phyloP scores from a whole-genome alignment of 2,888 invertebrate genomes.

The Coelopa pilipes region DNA sequence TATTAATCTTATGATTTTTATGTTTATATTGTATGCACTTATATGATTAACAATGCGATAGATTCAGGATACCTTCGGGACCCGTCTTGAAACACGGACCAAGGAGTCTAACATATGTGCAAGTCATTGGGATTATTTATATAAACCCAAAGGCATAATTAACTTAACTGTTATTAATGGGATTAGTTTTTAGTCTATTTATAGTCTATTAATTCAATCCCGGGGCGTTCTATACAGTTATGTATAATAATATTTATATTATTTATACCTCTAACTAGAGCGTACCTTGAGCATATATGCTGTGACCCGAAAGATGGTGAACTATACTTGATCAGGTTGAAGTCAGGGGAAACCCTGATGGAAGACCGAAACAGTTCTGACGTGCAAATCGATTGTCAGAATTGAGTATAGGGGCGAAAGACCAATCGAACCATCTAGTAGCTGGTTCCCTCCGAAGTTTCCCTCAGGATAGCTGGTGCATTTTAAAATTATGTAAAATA shows the following conservation, averaged over 20 bases:
- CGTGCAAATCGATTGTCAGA: constrained; percentile 83
- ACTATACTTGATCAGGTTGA: constrained; percentile 73
- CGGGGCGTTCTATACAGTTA: constrained; percentile 55
- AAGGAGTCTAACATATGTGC: constrained; percentile 79
- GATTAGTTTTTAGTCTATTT: constrained; percentile 46
- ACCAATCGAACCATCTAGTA: constrained; percentile 80
- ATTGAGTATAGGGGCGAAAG: constrained; percentile 79
- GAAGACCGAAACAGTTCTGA: constrained; percentile 80
- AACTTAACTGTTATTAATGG: constrained; percentile 63
- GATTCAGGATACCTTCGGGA: constrained; percentile 70
- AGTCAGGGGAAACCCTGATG: constrained; percentile 56
- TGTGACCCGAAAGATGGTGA: constrained; percentile 81
- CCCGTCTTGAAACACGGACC: constrained; percentile 84
- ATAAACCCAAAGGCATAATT: constrained; percentile 74
- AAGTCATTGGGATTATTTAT: constrained; percentile 71
- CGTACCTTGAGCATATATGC: constrained; percentile 71
- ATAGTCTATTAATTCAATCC: constrained; percentile 45
- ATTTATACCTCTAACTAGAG: constrained; percentile 48
- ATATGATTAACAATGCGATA: constrained; percentile 63
- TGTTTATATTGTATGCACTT: constrained; percentile 42
- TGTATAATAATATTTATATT: constrained; percentile 48
- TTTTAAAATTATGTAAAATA: constrained; percentile 58
- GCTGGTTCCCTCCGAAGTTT: constrained; percentile 82
- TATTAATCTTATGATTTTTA: constrained; percentile 42
- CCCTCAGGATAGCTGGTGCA: constrained; percentile 78